Evolutionary conservation across 2,888 invertebrate species (phyloP).

Genomic region (Hypomecis atomaria): DNA sequence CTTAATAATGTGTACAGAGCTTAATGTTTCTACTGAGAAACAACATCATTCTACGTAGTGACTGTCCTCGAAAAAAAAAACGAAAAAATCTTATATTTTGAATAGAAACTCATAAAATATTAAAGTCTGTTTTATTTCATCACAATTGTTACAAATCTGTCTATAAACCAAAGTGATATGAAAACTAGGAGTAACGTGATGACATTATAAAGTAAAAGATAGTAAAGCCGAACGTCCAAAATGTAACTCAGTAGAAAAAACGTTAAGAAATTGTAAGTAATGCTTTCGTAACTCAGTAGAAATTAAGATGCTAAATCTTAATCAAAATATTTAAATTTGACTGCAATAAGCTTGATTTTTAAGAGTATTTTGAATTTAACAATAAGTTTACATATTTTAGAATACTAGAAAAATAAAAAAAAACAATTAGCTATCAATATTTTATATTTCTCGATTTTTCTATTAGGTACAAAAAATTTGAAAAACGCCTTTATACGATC

Average conservation of each 20-base stretch:
- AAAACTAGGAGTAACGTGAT: slow-evolving; percentile 5
- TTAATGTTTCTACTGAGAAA: slow-evolving; percentile 5
- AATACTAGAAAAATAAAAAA: too few species aligned
- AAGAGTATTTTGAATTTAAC: slow-evolving; percentile 5
- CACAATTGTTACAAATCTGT: slow-evolving; percentile 5
- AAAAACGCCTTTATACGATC: too few species aligned
- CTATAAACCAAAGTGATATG: slow-evolving; percentile 5
- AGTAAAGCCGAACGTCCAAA: slow-evolving; percentile 4
- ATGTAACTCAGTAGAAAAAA: slow-evolving; percentile 5
- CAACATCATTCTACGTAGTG: slow-evolving; percentile 5
- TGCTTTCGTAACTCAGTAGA: slow-evolving; percentile 5
- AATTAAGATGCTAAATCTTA: slow-evolving; percentile 5
- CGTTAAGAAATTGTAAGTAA: slow-evolving; percentile 5
- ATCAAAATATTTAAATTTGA: slow-evolving; percentile 5
- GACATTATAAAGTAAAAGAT: slow-evolving; percentile 2
- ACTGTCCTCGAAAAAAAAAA: slow-evolving; percentile 6
- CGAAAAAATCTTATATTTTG: slow-evolving; percentile 4
- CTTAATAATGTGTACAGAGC: slow-evolving; percentile 5
- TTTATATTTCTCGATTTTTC: too few species aligned
- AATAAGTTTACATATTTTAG: slow-evolving; percentile 8
- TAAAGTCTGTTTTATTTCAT: slow-evolving; percentile 5
- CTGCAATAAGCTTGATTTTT: slow-evolving; percentile 5
- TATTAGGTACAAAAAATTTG: too few species aligned
- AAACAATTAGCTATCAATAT: too few species aligned
- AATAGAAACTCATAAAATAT: slow-evolving; percentile 6